Evolutionary conservation across 2,888 invertebrate genomes (phyloP), one percentile per base, ranked within the genome.

Genomic region (Alloscopus bannaensis): DNA sequence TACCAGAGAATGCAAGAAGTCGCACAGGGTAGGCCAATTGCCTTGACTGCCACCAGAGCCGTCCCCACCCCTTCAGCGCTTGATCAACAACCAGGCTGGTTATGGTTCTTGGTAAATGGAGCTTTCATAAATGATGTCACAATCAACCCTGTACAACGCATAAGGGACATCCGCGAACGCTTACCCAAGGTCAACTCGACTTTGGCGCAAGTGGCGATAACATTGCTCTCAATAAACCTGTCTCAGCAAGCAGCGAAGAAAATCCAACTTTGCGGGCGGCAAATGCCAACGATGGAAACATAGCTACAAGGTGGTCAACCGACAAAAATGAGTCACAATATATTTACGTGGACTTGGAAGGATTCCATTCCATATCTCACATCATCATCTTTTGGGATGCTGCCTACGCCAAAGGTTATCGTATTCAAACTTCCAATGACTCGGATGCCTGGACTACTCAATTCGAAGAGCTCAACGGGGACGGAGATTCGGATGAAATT

Each of bases 31-130:
- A 82, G 75, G 47, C 82, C 84, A 1, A 84, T 84, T 18, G 82
- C 84, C 20, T 55, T 84, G 47, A 82, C 72, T 22, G 84, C 82
- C 50, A 75, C 75, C 2, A 82, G 84, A 16, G 42, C 80, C 0
- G 71, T 84, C n/a, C 84, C 84, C 20, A 60, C 79, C 16, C 82
- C 82, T 11, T 77, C 64, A n/a, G 52, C 77, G 18, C 47, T 84
- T 2, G 55, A 40, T 13, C 36, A 78, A 18, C 84, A 84, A 71
- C 45, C 42, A 18, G 24, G 57, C 3, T 84, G 84, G 82, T 52
- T 66, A 1, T 84, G 82, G 82, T 84, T 82, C 31, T 82, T 84
- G 84, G 81, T 82, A 18, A 82, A 82, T 82, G 82, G 82, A 13
- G 84, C 82, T 29, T 82, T 82, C 45, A 64, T 84, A 42, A 82